Evolutionary conservation across 2,113 vertebrate genomes (phyloP), one percentile per base, ranked within the genome.

Genomic region (Ploceus nigricollis): DNA sequence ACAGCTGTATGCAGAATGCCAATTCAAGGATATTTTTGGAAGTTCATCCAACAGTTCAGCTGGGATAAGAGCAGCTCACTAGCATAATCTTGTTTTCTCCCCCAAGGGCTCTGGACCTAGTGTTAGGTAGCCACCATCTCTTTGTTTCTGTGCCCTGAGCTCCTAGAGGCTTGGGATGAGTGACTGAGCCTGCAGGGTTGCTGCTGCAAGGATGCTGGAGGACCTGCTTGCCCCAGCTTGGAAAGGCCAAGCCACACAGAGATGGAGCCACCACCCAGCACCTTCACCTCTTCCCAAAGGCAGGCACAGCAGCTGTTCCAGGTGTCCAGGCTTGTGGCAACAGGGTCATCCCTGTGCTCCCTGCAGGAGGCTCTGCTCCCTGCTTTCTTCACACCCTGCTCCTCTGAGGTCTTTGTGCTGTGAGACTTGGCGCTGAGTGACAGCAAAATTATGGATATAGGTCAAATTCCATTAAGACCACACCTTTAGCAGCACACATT

Each of bases 1-100:
- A 98, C 98, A 98, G 98, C 98, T 98, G 98, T 97, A 98, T 2
- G 85, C 96, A 97, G 97, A 97, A 97, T 97, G 97, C 97, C 97
- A 98, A 98, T 98, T 96, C 97, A 96, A 95, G 25, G 94, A 94
- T 97, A 98, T 98, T 98, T 98, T 98, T 97, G 97, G 98, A 98
- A 98, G 97, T 98, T 98, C 97, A 97, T 96, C 97, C 97, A 97
- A 95, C 96, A 97, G 96, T 97, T 98, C 96, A 96, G 96, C 96
- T 95, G 83, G 82, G 94, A 98, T 96, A 94, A 97, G 96, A 95
- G 77, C 92, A 92, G 93, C 82, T 95, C 91, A 60, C 92, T 94
- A 72, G 30, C 93, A 93, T 87, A 72, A 88, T 87, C 86, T 71
- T 16, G 1, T 35, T 61, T 93, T 95, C 73, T 85, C n/a, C 71